Conservation (phyloP, 2,113 vertebrate species). For the Macrotus californicus region DNA sequence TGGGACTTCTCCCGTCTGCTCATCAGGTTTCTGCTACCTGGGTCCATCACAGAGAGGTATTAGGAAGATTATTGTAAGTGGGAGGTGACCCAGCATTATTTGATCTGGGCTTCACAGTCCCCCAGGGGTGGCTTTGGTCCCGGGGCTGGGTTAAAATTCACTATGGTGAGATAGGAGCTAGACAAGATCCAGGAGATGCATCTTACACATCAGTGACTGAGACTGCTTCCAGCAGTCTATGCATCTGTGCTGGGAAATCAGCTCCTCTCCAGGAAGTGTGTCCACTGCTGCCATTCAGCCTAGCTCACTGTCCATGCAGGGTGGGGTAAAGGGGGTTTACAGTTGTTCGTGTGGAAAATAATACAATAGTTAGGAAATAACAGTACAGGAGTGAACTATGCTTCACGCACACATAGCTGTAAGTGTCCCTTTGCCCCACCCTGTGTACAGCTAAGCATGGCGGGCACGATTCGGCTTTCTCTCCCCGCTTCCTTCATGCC, state of each 20-base stretch:
- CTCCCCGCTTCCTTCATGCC: neutral
- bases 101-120: neutral
- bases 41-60: neutral
- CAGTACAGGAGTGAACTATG: too few species aligned
- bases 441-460: neutral
- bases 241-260: neutral
- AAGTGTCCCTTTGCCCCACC: too few species aligned
- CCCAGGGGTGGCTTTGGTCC: neutral
- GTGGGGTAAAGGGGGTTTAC: too few species aligned
- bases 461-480: neutral
- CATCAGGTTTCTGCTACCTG: neutral
- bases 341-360: too few species aligned
- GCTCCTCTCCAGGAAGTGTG: neutral
- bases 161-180: neutral
- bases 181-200: neutral
- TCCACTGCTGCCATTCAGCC: neutral
- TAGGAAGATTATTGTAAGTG: neutral
- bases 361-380: too few species aligned
- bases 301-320: neutral
- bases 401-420: too few species aligned
- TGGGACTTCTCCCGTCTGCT: neutral
- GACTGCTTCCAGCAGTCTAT: conserved; percentile 17
- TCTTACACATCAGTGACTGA: neutral
- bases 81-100: neutral
- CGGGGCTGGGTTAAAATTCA: neutral